Conservation (phyloP, 1,140 invertebrate species). For the Drosophila burlai region DNA sequence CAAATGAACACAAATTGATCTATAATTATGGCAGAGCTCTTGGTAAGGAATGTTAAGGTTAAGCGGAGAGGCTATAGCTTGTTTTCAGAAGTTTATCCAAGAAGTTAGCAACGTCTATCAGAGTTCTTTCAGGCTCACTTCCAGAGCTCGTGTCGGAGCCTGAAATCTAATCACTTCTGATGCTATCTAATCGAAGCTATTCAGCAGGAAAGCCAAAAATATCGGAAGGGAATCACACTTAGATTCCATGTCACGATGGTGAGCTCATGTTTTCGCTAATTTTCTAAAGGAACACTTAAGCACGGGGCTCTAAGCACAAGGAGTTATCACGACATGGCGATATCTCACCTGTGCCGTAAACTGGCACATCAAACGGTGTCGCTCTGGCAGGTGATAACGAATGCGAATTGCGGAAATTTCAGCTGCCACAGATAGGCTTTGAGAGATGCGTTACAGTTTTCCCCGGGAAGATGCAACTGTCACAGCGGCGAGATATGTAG, state of each 20-base stretch:
- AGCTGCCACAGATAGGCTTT: slow-evolving; percentile 41
- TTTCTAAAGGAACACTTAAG: slow-evolving; percentile 12
- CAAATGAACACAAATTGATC: slow-evolving; percentile 43
- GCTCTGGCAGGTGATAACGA: slow-evolving; percentile 69
- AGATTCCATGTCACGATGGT: slow-evolving; percentile 16
- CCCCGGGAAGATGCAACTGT: slow-evolving; percentile 27
- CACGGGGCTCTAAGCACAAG: slow-evolving; percentile 12
- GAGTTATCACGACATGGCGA: slow-evolving; percentile 57
- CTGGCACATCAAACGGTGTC: slow-evolving; percentile 66
- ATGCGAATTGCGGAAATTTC: slow-evolving; percentile 71
- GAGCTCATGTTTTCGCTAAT: slow-evolving; percentile 37
- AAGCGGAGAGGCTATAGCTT: neutral
- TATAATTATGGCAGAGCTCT: slow-evolving; percentile 11
- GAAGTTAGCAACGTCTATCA: no score
- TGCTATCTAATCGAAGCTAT: slow-evolving; percentile 33
- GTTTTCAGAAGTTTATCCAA: neutral
- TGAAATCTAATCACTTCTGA: slow-evolving; percentile 10
- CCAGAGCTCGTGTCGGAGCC: neutral
- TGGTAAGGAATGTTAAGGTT: neutral
- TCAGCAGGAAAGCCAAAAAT: slow-evolving; percentile 7
- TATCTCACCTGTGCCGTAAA: slow-evolving; percentile 67
- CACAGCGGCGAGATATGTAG: slow-evolving; percentile 17
- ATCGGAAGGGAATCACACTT: slow-evolving; percentile 21
- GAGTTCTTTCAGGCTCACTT: neutral
- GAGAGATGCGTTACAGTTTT: slow-evolving; percentile 64